Percentiles rank a stretch among this genome's conserved stretches.
phyloP scores from a whole-genome alignment of 2,797 vertebrate species.

The Sebastes taczanowskii region DNA sequence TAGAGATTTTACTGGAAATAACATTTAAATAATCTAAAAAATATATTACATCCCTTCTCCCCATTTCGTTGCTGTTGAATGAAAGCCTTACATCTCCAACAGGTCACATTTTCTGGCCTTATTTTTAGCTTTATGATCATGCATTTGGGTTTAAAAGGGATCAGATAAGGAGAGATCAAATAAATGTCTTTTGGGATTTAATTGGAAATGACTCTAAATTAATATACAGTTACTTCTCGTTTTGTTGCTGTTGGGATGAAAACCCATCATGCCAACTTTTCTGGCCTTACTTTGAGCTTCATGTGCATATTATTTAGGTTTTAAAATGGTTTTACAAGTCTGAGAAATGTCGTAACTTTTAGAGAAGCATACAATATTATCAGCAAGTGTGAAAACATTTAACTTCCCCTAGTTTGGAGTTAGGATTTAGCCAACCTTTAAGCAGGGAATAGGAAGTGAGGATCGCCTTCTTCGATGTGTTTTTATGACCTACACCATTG shows the following conservation, averaged over 20 bases:
- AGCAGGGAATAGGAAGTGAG: background rate
- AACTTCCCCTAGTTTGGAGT: background rate
- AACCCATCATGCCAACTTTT: background rate
- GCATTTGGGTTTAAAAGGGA: background rate
- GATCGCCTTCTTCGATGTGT: background rate
- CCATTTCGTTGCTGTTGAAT: background rate
- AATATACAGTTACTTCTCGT: background rate
- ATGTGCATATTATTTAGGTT: background rate
- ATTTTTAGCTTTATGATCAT: background rate
- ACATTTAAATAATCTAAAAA: background rate
- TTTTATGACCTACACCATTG: conserved; percentile 14
- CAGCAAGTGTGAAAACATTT: background rate
- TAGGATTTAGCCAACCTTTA: background rate
- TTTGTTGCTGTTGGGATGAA: background rate
- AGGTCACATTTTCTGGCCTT: background rate
- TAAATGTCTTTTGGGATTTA: background rate
- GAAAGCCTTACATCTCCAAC: background rate
- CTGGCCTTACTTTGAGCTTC: background rate
- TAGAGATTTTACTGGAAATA: background rate
- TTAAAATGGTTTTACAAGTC: background rate
- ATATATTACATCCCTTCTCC: background rate
- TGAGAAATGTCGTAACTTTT: background rate
- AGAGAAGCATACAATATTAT: background rate
- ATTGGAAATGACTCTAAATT: background rate
- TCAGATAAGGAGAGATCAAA: background rate